Percentiles rank a stretch among this genome's conserved stretches.
Conservation (phyloP, 2,888 invertebrate species). For the Drosophila paranaensis region DNA sequence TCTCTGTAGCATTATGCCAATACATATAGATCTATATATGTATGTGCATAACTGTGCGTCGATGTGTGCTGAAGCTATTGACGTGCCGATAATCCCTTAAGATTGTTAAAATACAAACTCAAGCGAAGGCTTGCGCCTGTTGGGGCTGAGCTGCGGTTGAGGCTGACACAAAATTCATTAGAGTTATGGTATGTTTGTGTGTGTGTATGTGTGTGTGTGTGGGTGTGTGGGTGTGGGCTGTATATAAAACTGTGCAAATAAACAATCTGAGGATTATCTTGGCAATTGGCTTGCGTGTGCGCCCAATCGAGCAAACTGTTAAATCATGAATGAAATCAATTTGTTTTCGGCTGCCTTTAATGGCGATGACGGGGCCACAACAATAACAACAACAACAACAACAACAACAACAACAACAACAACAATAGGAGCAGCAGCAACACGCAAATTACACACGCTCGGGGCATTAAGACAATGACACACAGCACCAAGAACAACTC, state of each 20-base stretch:
- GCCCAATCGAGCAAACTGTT: constrained; percentile 61
- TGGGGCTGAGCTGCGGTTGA: constrained; percentile 26
- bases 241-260: constrained; percentile 54
- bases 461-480: constrained; percentile 68
- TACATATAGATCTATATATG: background rate
- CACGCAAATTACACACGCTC: constrained; percentile 52
- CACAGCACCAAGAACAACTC: constrained; percentile 8
- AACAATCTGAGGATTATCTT: constrained; percentile 47
- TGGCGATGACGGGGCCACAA: constrained; percentile 36
- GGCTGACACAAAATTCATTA: constrained; percentile 60
- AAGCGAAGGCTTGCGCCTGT: background rate
- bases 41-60: background rate
- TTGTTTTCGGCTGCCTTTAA: constrained; percentile 53
- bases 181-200: constrained; percentile 9
- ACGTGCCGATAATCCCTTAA: constrained; percentile 70
- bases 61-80: constrained; percentile 39
- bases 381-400: constrained; percentile 12
- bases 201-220: constrained; percentile 15
- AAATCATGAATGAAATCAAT: constrained; percentile 76
- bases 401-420: constrained; percentile 7
- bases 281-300: constrained; percentile 72
- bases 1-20: constrained; percentile 6
- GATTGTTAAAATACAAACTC: constrained; percentile 49
- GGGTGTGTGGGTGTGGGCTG: constrained; percentile 19
- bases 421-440: background rate